Conservation (phyloP, 1,140 invertebrate genomes). For the Triops longicaudatus region DNA sequence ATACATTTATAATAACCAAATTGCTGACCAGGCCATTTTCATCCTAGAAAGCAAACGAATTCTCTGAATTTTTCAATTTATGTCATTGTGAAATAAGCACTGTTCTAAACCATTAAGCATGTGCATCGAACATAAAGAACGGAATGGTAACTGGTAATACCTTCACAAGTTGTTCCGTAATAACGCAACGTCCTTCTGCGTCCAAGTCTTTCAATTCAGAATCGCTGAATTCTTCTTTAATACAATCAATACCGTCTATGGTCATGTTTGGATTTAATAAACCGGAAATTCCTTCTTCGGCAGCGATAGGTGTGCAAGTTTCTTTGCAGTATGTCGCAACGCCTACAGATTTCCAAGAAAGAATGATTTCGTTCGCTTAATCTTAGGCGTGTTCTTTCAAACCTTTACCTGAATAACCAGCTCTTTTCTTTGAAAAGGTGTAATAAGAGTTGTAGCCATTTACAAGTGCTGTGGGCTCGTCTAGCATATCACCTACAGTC, state of each 20-base stretch:
- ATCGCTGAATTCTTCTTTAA: slow-evolving; percentile 35
- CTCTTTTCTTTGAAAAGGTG: slow-evolving; percentile 42
- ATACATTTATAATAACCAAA: slow-evolving; percentile 48
- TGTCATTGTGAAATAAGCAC: no score
- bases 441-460: slow-evolving; percentile 47
- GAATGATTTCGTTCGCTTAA: background rate
- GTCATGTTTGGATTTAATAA: slow-evolving; percentile 22
- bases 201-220: slow-evolving; percentile 41
- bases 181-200: slow-evolving; percentile 45
- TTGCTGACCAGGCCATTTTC: slow-evolving; percentile 32
- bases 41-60: slow-evolving; percentile 21
- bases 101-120: no score
- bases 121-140: no score
- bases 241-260: slow-evolving; percentile 36
- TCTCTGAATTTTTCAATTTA: background rate
- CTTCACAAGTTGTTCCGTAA: slow-evolving; percentile 44
- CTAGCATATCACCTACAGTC: slow-evolving; percentile 42
- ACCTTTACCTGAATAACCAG: slow-evolving; percentile 44
- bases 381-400: background rate
- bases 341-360: slow-evolving; percentile 35
- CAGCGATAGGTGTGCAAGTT: slow-evolving; percentile 37
- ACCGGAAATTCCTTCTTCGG: slow-evolving; percentile 44
- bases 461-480: slow-evolving; percentile 42
- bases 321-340: slow-evolving; percentile 46
- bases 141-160: slow-evolving; percentile 29